Conservation (phyloP, 1,140 invertebrate genomes). For the Polyergus mexicanus region DNA sequence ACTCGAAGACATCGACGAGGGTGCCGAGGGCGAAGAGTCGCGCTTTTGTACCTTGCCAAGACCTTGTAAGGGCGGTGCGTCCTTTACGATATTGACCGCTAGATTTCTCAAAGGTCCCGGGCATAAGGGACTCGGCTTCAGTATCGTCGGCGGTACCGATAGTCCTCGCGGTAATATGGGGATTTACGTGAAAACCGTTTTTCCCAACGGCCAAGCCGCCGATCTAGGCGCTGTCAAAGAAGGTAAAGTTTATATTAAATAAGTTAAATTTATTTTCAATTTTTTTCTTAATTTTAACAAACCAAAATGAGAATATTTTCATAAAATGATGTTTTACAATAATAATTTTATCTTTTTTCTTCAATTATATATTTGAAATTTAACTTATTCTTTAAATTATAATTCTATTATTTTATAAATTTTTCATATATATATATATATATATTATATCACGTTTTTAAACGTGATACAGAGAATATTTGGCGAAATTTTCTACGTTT, state of each 20-base stretch:
- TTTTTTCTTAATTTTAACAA: background rate
- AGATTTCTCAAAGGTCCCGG: slow-evolving; percentile 94
- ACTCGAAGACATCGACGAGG: slow-evolving; percentile 84
- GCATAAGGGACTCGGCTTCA: slow-evolving; percentile 95
- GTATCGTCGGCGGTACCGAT: slow-evolving; percentile 96
- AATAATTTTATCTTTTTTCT: background rate
- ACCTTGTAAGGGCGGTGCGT: slow-evolving; percentile 83
- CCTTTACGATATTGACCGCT: slow-evolving; percentile 87
- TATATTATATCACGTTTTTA: background rate
- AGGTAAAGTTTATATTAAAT: slow-evolving; percentile 87
- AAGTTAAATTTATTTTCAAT: background rate
- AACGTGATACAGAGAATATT: background rate
- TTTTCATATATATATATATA: background rate
- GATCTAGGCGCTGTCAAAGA: slow-evolving; percentile 93
- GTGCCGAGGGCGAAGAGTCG: slow-evolving; percentile 82
- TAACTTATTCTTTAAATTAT: background rate
- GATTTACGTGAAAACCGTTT: slow-evolving; percentile 96
- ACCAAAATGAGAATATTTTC: background rate
- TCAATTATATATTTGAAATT: background rate
- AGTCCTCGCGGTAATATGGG: slow-evolving; percentile 96
- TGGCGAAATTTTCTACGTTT: slow-evolving; percentile 73
- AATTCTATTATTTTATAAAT: slow-evolving; percentile 1
- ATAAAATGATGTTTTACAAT: background rate
- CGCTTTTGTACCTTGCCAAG: slow-evolving; percentile 86
- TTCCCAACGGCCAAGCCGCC: slow-evolving; percentile 95